These are phyloP conservation scores for Philaethria dido DNA, from an alignment of 2,888 invertebrate species.

Conservation along the genomic window DNA sequence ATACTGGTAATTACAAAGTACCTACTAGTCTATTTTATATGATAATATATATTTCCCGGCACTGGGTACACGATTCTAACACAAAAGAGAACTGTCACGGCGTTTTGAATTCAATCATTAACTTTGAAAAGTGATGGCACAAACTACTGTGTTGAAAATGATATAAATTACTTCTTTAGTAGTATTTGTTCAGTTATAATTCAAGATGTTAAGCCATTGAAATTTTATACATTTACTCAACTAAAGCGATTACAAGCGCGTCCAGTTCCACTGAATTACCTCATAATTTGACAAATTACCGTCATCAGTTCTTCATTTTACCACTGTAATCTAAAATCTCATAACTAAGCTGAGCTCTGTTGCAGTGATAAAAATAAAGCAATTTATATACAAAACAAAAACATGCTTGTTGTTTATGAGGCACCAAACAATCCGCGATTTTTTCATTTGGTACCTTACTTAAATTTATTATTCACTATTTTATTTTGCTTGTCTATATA, in stretches of 20 bases:
- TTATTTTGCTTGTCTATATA: no score
- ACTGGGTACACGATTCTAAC: background rate
- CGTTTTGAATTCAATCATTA: constrained; percentile 5
- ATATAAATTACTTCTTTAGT: background rate
- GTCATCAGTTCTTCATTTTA: constrained; percentile 26
- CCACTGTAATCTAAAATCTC: constrained; percentile 15
- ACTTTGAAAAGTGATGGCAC: background rate
- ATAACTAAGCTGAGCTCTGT: constrained; percentile 5
- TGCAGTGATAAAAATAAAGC: background rate
- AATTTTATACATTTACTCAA: background rate
- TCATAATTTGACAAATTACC: constrained; percentile 29
- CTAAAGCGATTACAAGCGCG: background rate
- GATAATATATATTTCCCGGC: constrained; percentile 8
- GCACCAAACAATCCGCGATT: background rate
- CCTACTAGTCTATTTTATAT: background rate
- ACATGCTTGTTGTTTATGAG: background rate
- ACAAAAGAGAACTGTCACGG: constrained; percentile 8
- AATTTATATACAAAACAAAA: background rate
- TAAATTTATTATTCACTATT: no score
- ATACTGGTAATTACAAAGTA: background rate
- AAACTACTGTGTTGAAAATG: background rate
- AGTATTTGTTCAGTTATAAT: background rate
- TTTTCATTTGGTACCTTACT: background rate
- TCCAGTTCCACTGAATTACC: constrained; percentile 11
- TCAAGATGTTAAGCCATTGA: background rate